Conservation (phyloP, 2,797 vertebrate species). For the Gastrophryne carolinensis region DNA sequence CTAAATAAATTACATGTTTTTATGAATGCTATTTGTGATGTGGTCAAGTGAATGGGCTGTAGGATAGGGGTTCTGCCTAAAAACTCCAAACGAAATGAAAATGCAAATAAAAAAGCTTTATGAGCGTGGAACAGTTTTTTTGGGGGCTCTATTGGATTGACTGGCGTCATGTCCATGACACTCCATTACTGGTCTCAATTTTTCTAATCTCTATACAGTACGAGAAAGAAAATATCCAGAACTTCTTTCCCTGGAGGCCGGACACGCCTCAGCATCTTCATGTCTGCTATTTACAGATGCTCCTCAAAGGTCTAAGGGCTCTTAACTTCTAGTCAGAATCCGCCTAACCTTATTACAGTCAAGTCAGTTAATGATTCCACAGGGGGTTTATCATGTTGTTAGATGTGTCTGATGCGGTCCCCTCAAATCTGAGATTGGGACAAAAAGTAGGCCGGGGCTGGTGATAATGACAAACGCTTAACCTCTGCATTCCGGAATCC, state of each 20-base stretch:
- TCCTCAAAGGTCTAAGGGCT: background rate
- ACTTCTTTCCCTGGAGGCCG: background rate
- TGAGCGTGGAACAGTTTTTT: no score
- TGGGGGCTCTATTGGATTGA: no score
- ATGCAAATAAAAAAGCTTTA: no score
- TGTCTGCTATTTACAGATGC: background rate
- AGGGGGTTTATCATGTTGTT: background rate
- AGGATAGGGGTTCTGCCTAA: no score
- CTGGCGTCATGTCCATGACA: no score
- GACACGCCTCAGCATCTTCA: background rate
- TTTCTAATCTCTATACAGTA: background rate
- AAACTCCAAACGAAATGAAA: no score
- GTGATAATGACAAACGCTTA: constrained; percentile 25
- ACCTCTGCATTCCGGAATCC: background rate
- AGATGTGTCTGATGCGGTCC: background rate
- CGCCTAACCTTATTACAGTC: background rate
- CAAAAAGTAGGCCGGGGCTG: constrained; percentile 42
- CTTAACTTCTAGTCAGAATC: background rate
- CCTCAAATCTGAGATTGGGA: constrained; percentile 30
- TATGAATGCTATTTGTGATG: no score
- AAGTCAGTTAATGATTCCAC: background rate
- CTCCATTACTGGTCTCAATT: background rate
- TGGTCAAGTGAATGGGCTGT: no score
- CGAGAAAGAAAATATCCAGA: background rate
- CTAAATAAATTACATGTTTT: no score